Evolutionary conservation across 2,113 vertebrate genomes (phyloP).

Genomic region (Irena cyanogastra): DNA sequence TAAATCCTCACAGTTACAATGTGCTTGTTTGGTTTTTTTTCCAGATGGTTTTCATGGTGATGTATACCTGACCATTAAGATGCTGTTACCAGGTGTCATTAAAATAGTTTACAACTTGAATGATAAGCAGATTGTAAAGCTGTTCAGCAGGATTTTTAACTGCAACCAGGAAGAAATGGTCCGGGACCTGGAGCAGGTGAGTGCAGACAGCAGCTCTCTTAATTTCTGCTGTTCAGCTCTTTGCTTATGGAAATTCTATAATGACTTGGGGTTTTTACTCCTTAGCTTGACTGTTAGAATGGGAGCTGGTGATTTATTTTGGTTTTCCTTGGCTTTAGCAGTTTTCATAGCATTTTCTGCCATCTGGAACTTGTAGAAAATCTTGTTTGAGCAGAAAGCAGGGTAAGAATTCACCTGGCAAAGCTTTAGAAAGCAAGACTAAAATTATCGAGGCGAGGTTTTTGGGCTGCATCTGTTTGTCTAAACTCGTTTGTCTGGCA

Average conservation of each 20-base stretch:
- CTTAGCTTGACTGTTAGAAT: not conserved
- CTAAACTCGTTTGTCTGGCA: not conserved
- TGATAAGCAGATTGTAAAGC: conserved; percentile 98
- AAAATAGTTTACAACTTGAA: conserved; percentile 98
- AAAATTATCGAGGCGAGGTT: not conserved
- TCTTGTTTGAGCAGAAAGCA: not conserved
- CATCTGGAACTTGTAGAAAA: not conserved
- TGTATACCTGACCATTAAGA: conserved; percentile 90
- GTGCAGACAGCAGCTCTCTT: not conserved
- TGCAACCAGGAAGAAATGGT: conserved; percentile 93
- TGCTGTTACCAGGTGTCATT: conserved; percentile 91
- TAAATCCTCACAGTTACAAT: not conserved
- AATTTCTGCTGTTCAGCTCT: not conserved
- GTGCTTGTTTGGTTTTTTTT: not conserved
- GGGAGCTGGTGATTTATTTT: not conserved
- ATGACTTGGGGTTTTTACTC: not conserved
- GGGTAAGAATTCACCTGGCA: not conserved
- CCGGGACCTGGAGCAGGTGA: conserved; percentile 91
- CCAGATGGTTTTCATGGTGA: conserved; percentile 94
- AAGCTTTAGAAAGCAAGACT: not conserved
- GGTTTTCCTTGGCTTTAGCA: not conserved
- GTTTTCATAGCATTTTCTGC: not conserved
- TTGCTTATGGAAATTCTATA: not conserved
- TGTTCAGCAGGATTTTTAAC: conserved; percentile 92
- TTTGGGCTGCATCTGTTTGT: not conserved